Base-by-base conservation (phyloP, 2,113 vertebrate species). In the Sprattus sprattus region DNA sequence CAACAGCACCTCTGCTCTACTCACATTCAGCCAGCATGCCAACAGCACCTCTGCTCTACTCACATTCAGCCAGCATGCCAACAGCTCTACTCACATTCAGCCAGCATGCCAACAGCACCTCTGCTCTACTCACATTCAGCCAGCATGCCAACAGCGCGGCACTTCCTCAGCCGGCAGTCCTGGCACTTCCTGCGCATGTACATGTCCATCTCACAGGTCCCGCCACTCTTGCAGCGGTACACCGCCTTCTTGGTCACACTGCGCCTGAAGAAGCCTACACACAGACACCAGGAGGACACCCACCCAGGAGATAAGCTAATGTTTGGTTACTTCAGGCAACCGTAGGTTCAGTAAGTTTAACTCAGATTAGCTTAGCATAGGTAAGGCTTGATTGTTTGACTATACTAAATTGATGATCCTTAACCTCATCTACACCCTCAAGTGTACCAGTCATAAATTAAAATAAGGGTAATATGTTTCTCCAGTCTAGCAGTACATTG, bases 121-220 rank as follows among this genome's bases (percentile, higher is more conserved):
- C 3, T 3, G 1, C n/a, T 92, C 93, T 46, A 94, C 96, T 96
- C 91, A 98, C 97, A 99, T 92, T 99, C 97, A 15, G 97, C 97
- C 90, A 99, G 91, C 97, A 99, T 99, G 82, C 97, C 97, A 90
- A 98, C 96, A 8, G 97, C 97, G 32, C 95, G 96, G 88, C 96
- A 99, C 89, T 99, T 99, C 93, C 97, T 97, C 89, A 99, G 86
- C 85, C 97, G 96, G 89, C 97, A 99, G 91, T 97, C 97, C 89
- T 98, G 98, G 88, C 97, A 99, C 92, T 99, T 99, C 90, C 98
- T 96, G 45, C 96, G 92, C 97, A 98, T 99, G 91, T 99, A 99
- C 97, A 97, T 97, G 93, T 98, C 97, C 97, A 99, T 99, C 94
- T 99, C 97, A 85, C 97, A 98, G 86, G 96, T 92, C 0, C 97